Evolutionary conservation across 2,888 invertebrate genomes (phyloP), one percentile per base, ranked within the genome.

Genomic region (Synergus itoensis): DNA sequence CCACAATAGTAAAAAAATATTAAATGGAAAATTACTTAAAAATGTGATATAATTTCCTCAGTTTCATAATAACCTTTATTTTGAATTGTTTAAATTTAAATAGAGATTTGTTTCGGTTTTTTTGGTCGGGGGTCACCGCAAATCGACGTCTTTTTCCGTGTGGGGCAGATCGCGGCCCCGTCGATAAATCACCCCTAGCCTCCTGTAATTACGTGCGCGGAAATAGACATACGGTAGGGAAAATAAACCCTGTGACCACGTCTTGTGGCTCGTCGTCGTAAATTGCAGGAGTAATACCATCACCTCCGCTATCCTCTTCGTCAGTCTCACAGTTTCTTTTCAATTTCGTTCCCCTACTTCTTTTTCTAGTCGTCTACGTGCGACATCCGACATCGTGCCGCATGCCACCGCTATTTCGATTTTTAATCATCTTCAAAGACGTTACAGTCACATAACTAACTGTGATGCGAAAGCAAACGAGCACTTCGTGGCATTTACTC

Each of bases 91-190:
- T 4, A 21, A 18, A 3, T 60, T 21, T 60, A 1, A 60, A n/a
- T 45, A 14, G 14, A 45, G 48, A 36, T 69, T 69, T 43, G 2
- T 8, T 28, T 48, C 36, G 48, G 36, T 53, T 73, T 36, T 53
- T 73, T 36, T 53, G 36, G 69, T 73, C 7, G 28, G 16, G 16
- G 48, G 0, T 12, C 60, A 60, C 60, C 11, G 60, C 21, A 18
- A 21, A 21, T 21, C 12, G 60, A 60, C 3, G 21, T 60, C 4
- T 60, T 78, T 83, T 80, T 81, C 82, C 79, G 79, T 64, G 82
- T 85, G 82, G 83, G 84, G 84, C 82, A 85, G 85, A 85, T 87
- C 87, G 83, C 81, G 83, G 77, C 76, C 81, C 79, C 81, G 80
- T 80, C 83, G 79, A 86, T 86, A 86, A 86, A 86, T 85, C 85